A percentile compares a stretch with the other conserved stretches of the same genome.
These are phyloP conservation scores for Leptinotarsa rubiginosa DNA, from an alignment of 2,888 invertebrate genomes.

Conservation along the genomic window DNA sequence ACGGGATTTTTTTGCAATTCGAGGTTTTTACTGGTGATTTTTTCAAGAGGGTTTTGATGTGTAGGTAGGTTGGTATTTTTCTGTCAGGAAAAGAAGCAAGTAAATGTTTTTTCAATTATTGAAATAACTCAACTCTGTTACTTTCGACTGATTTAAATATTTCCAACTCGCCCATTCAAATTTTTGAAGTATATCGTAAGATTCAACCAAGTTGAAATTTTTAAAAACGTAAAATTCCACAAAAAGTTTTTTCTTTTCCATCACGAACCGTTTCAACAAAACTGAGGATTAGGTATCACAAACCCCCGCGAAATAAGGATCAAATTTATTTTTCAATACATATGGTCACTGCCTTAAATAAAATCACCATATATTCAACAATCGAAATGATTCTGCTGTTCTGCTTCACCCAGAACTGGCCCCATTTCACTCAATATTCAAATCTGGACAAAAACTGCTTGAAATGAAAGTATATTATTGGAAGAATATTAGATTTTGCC, in stretches of 20 bases:
- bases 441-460: not conserved
- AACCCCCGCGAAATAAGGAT: not conserved
- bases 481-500: not conserved
- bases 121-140: too few species aligned
- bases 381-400: not conserved
- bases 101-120: not conserved
- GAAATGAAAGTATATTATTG: not conserved
- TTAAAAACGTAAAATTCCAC: not conserved
- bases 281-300: not conserved
- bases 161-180: not conserved
- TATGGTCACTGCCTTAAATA: not conserved
- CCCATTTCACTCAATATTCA: not conserved
- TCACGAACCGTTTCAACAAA: not conserved
- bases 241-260: not conserved
- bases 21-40: not conserved
- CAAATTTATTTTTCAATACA: not conserved
- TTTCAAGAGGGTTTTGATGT: not conserved
- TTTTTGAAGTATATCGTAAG: not conserved
- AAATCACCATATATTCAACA: not conserved
- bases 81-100: not conserved
- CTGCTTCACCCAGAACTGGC: not conserved
- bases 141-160: not conserved
- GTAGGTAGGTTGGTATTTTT: not conserved
- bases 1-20: slow-evolving; percentile 42
- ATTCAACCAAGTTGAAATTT: not conserved